These are phyloP conservation scores for Cyclopterus lumpus DNA, from an alignment of 2,797 vertebrate species.

Conservation along the genomic window DNA sequence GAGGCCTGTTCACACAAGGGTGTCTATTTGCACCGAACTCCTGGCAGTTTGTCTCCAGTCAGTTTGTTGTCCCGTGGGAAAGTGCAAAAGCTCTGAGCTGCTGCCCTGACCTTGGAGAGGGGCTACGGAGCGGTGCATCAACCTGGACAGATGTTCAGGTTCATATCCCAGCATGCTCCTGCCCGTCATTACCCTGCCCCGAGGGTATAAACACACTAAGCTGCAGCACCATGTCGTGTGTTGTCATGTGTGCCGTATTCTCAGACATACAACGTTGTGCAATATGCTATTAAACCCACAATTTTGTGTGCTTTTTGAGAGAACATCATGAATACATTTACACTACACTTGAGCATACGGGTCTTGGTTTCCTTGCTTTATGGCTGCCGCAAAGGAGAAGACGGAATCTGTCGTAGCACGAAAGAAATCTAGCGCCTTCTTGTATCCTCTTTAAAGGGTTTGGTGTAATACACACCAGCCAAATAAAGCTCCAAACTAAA, in stretches of 20 bases:
- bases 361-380: constrained; percentile 10
- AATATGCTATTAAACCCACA: constrained; percentile 14
- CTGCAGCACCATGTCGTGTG: background rate
- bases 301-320: background rate
- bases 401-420: background rate
- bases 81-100: constrained; percentile 24
- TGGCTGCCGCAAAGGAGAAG: background rate
- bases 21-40: constrained; percentile 68
- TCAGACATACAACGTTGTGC: background rate
- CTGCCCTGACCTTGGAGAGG: constrained; percentile 56
- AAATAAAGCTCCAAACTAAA: background rate
- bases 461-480: constrained; percentile 18
- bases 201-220: constrained; percentile 8
- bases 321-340: constrained; percentile 20
- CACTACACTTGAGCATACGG: constrained; percentile 10
- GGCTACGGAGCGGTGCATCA: constrained; percentile 27
- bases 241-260: background rate
- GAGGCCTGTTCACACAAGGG: constrained; percentile 55
- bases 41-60: constrained; percentile 70
- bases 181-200: constrained; percentile 17
- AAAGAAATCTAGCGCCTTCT: background rate
- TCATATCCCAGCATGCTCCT: constrained; percentile 45
- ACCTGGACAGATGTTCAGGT: constrained; percentile 63
- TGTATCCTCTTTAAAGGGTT: background rate
- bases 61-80: constrained; percentile 69